Evolutionary conservation across 2,888 invertebrate genomes (phyloP), one percentile per base, ranked within the genome.

Genomic region (Cyrtodaria siliqua): DNA sequence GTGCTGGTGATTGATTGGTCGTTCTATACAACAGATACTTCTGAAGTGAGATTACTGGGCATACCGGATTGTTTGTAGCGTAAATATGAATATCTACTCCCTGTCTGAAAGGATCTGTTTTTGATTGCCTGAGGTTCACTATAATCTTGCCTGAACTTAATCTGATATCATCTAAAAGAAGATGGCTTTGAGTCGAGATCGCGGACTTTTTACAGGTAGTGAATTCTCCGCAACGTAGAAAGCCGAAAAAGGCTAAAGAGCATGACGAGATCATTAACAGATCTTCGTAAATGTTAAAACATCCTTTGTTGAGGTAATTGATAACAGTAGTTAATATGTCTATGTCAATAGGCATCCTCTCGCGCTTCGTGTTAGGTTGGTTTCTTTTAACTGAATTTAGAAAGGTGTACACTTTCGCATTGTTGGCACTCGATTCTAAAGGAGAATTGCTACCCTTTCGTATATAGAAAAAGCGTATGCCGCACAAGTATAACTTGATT

Each of bases 301-400:
- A 33, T 4, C 12, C 33, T 33, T 33, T 33, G 12, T 33, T 33
- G 4, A 4, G 12, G 33, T 33, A 33, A 33, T 33, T 12, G 12
- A 33, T 12, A 8, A 33, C 12, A 4, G 4, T 33, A 33, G 4
- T 8, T 8, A 33, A 12, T 8, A 33, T 33, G 12, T 33, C 6
- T 8, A 33, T 33, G 12, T 33, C 33, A 8, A 47, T 47, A 6
- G 49, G 49, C 14, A 47, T 4, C 4, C 49, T 4, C 4, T 47
- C 14, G 14, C 49, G 4, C 49, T 4, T 47, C 18, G 3, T n/a
- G 4, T 3, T 8, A 14, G 18, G 18, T 23, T 47, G 49, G 14
- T 23, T 47, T 23, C 49, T 47, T 14, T 47, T 47, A 47, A 47
- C 49, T 4, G 49, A 47, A n/a, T 47, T 47, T 4, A 47, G 23